A percentile compares a stretch with the other conserved stretches of the same genome.
Conservation (phyloP, 2,797 vertebrate species). For the Morelia viridis region DNA sequence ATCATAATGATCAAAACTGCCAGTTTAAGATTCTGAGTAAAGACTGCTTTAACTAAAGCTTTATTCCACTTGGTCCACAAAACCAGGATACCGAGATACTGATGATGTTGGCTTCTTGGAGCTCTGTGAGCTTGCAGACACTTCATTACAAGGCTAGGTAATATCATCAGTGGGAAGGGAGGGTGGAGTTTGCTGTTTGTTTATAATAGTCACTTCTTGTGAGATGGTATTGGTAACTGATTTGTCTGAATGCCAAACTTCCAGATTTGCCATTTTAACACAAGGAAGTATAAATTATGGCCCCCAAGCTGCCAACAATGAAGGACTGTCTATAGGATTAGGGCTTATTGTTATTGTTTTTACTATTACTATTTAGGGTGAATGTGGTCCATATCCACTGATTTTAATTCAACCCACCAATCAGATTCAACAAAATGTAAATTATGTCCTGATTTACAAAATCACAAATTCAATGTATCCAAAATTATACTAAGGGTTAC, state of each 20-base stretch:
- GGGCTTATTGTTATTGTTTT: neutral
- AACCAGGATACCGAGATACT: neutral
- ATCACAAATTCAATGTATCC: neutral
- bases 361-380: neutral
- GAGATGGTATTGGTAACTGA: neutral
- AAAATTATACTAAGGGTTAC: neutral
- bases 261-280: neutral
- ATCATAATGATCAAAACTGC: neutral
- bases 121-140: neutral
- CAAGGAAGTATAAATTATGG: neutral
- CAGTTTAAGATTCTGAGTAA: neutral
- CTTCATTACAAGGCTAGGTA: neutral
- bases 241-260: neutral
- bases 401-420: neutral
- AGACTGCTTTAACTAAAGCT: neutral
- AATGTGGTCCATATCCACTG: neutral
- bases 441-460: neutral
- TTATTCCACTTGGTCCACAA: neutral
- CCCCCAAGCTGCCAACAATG: neutral
- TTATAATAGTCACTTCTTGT: neutral
- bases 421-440: neutral
- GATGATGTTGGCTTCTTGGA: neutral
- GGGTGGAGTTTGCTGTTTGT: neutral
- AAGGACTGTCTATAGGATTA: neutral
- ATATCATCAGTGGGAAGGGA: neutral